Conservation (phyloP, 2,888 invertebrate genomes). For the Anthrax anthrax region DNA sequence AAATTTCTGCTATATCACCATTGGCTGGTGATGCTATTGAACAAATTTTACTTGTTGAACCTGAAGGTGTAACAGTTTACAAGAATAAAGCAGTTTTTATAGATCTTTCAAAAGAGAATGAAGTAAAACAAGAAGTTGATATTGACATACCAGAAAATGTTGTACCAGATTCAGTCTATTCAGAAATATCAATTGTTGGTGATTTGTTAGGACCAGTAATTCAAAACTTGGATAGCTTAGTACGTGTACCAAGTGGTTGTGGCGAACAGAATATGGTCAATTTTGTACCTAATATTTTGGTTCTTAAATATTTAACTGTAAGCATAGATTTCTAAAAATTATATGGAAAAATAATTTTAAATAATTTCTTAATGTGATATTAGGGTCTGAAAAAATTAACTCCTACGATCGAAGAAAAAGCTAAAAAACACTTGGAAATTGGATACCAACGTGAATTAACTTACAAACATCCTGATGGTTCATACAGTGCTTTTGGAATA, state of each 20-base stretch:
- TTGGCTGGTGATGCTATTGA: slow-evolving; percentile 68
- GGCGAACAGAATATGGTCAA: slow-evolving; percentile 49
- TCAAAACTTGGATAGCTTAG: slow-evolving; percentile 56
- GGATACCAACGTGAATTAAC: slow-evolving; percentile 68
- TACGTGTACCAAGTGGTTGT: slow-evolving; percentile 68
- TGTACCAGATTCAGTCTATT: slow-evolving; percentile 54
- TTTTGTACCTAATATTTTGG: slow-evolving; percentile 55
- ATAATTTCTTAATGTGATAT: not conserved
- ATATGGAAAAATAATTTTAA: too few relatives aligned
- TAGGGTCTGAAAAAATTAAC: slow-evolving; percentile 50
- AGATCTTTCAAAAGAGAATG: slow-evolving; percentile 43
- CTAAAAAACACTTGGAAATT: slow-evolving; percentile 35
- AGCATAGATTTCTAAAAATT: slow-evolving; percentile 4
- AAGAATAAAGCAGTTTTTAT: slow-evolving; percentile 58
- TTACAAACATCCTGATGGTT: slow-evolving; percentile 59
- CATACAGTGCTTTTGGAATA: slow-evolving; percentile 69
- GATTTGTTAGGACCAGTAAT: slow-evolving; percentile 71
- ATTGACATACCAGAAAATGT: slow-evolving; percentile 62
- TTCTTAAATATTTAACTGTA: slow-evolving; percentile 50
- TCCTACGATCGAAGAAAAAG: slow-evolving; percentile 46
- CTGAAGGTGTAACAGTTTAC: slow-evolving; percentile 64
- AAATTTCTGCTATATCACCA: slow-evolving; percentile 57
- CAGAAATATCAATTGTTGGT: slow-evolving; percentile 53
- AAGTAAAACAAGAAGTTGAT: slow-evolving; percentile 44
- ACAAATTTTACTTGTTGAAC: slow-evolving; percentile 58